Base-by-base conservation (phyloP, 1,140 invertebrate species). In the Atta colombica region DNA sequence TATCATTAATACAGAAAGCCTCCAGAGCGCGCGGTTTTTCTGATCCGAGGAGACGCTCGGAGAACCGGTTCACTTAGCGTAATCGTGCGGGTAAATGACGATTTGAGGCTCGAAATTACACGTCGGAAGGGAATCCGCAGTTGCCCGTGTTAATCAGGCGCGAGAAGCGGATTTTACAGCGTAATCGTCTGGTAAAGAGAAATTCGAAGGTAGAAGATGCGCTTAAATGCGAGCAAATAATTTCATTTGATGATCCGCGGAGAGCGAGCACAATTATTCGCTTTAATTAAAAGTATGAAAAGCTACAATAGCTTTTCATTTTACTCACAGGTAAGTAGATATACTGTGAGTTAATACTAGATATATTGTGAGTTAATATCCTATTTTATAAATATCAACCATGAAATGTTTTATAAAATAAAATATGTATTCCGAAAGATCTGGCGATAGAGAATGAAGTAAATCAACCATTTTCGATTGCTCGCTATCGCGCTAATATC, bases 111-210 rank as follows among this genome's bases (percentile, higher is more conserved):
- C 12, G n/a, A 14, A 75, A 74, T 53, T 25, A 49, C 80, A 45
- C 18, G 39, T 74, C 55, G 80, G 18, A 51, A 31, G 53, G 28
- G 55, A 84, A 63, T 49, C 25, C 53, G 25, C 55, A 35, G 25
- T 84, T 61, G 55, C 16, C 51, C 55, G 58, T 69, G 69, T 84
- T 84, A 84, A 84, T 75, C 87, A 35, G 55, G 28, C 35, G 66
- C 78, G 65, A 35, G n/a, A 81, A 65, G 58, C 71, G 51, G 77
- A 86, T 71, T 78, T 89, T 51, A 88, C 75, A 53, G 49, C 60
- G 31, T 35, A 39, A 82, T 80, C 78, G 74, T 78, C 53, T 35
- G 75, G 60, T 51, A 89, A 80, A 28, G 31, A 16, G 55, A 74
- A 74, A 60, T 21, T 60, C 35, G 14, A 45, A 75, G 25, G 18